Conservation (phyloP, 2,888 invertebrate genomes). For the Artemia sinica region DNA sequence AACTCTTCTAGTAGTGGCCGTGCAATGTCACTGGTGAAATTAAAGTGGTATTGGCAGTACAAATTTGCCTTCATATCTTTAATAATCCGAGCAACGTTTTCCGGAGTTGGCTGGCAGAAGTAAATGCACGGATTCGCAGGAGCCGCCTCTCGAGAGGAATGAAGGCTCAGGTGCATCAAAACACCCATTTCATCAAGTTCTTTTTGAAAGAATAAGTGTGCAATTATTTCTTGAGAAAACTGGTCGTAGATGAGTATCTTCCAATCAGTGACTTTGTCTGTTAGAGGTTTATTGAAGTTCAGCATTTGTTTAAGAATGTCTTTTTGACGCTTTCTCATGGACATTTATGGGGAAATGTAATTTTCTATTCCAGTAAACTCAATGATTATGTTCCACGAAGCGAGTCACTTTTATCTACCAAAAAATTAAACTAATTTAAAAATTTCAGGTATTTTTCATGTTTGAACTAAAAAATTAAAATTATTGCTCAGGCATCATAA, state of each 20-base stretch:
- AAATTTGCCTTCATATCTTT: constrained; percentile 65
- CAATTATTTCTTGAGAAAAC: constrained; percentile 93
- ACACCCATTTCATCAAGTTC: constrained; percentile 89
- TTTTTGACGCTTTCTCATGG: constrained; percentile 30
- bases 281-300: constrained; percentile 60
- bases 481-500: too few species aligned
- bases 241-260: constrained; percentile 90
- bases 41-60: constrained; percentile 87
- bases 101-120: constrained; percentile 87
- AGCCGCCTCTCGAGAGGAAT: constrained; percentile 53
- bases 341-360: too few species aligned
- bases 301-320: constrained; percentile 88
- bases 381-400: too few species aligned
- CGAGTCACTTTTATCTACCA: too few species aligned
- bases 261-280: constrained; percentile 72
- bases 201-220: constrained; percentile 84
- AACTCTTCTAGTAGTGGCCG: constrained; percentile 85
- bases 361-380: too few species aligned
- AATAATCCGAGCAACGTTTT: constrained; percentile 81
- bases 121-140: constrained; percentile 98
- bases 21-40: constrained; percentile 88
- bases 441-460: too few species aligned
- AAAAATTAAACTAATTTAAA: too few species aligned
- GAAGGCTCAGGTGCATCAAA: constrained; percentile 66
- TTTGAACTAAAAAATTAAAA: too few species aligned